phyloP scores from a whole-genome alignment of 2,888 invertebrate genomes.

The Cantharis rustica region DNA sequence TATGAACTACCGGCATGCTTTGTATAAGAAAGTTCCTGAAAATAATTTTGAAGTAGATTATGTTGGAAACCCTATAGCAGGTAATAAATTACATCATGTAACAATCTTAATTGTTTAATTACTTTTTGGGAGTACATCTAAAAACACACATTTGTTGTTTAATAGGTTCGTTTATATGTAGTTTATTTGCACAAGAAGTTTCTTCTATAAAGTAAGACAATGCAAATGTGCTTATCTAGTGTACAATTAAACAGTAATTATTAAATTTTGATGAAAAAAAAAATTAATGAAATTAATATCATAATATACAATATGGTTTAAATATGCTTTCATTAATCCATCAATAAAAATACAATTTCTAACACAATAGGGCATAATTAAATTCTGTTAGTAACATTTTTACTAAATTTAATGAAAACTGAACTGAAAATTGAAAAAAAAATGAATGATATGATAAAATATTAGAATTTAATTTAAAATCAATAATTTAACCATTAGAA shows the following conservation, averaged over 20 bases:
- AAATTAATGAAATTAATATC: background rate
- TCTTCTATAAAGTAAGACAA: too few species aligned
- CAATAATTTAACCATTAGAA: background rate
- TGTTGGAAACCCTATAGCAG: background rate
- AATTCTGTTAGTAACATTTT: background rate
- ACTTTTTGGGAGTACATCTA: background rate
- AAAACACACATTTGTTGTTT: background rate
- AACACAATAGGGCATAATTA: background rate
- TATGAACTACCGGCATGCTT: background rate
- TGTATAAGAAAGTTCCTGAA: background rate
- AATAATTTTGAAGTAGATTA: background rate
- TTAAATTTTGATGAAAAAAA: background rate
- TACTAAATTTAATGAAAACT: background rate
- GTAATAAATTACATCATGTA: background rate
- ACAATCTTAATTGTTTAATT: background rate
- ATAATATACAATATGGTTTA: background rate
- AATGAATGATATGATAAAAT: background rate
- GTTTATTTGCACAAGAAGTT: background rate
- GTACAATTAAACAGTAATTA: background rate
- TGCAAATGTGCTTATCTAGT: background rate
- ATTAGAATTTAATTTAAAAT: background rate
- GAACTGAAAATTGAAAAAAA: background rate
- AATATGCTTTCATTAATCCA: background rate
- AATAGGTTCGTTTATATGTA: background rate
- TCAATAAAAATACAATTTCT: background rate